phyloP scores from a whole-genome alignment of 2,797 vertebrate species.

The Melanotaenia pygmaea region DNA sequence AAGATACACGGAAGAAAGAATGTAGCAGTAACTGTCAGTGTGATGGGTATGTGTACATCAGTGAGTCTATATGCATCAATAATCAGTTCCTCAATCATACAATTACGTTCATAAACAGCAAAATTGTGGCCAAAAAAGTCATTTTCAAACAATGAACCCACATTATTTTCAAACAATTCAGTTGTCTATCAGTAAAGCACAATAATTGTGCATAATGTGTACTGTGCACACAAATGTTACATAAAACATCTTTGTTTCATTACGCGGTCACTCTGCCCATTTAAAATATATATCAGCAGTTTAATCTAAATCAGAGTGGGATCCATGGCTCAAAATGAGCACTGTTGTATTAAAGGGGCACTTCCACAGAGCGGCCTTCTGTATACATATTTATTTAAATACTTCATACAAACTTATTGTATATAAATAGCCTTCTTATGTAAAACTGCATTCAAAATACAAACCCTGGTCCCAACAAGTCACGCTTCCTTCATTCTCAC shows the following conservation, averaged over 20 bases:
- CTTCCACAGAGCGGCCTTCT: constrained; percentile 21
- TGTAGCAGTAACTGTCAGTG: constrained; percentile 38
- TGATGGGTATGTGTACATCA: constrained; percentile 23
- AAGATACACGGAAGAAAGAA: constrained; percentile 60
- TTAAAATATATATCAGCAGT: constrained; percentile 55
- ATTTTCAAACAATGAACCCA: constrained; percentile 46
- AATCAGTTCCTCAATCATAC: constrained; percentile 38
- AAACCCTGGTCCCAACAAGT: constrained; percentile 45
- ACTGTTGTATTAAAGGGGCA: constrained; percentile 1
- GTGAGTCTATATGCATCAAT: constrained; percentile 30
- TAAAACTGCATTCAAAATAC: constrained; percentile 47
- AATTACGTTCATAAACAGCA: constrained; percentile 43
- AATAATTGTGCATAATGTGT: constrained; percentile 46
- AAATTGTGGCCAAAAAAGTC: constrained; percentile 38
- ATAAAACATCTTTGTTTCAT: constrained; percentile 48
- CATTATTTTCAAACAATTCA: constrained; percentile 47
- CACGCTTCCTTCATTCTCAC: constrained; percentile 73
- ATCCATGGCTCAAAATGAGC: constrained; percentile 24
- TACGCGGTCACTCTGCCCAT: constrained; percentile 51
- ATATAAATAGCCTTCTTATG: constrained; percentile 70
- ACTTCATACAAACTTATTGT: constrained; percentile 56
- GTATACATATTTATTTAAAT: constrained; percentile 65
- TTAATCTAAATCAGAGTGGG: constrained; percentile 49
- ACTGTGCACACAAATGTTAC: constrained; percentile 48
- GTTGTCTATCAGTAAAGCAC: constrained; percentile 35